Evolutionary conservation across 2,113 vertebrate species (phyloP).

Genomic region (Todiramphus saurophagus): DNA sequence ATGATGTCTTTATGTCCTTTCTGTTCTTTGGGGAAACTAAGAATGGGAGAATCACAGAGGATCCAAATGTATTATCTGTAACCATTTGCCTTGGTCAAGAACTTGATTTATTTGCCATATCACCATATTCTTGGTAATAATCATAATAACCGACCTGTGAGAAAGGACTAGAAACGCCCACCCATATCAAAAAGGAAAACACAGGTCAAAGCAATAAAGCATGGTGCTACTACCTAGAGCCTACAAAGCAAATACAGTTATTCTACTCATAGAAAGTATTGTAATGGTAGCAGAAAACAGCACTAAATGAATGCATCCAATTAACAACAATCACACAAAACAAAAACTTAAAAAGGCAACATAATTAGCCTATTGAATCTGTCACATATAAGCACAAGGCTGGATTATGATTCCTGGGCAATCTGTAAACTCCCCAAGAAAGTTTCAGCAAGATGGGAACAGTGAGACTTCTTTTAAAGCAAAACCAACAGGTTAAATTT

Average conservation of each 20-base stretch:
- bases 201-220: constrained; percentile 34
- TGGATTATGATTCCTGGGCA: background rate
- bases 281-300: constrained; percentile 24
- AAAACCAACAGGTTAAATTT: background rate
- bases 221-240: constrained; percentile 33
- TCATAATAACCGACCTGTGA: constrained; percentile 53
- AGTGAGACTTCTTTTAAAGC: background rate
- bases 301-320: constrained; percentile 62
- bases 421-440: background rate
- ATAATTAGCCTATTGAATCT: constrained; percentile 37
- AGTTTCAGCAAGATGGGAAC: background rate
- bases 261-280: constrained; percentile 33
- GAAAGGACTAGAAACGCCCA: constrained; percentile 27
- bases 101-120: constrained; percentile 48
- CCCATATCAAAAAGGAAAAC: constrained; percentile 43
- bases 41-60: background rate
- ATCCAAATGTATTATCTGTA: background rate
- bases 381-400: constrained; percentile 23
- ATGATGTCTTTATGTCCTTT: constrained; percentile 45
- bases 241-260: constrained; percentile 32
- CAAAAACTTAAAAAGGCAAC: background rate
- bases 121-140: constrained; percentile 65
- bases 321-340: constrained; percentile 36
- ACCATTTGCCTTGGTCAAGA: constrained; percentile 34
- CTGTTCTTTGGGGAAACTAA: constrained; percentile 33